Evolutionary conservation across 1,140 invertebrate species (phyloP).

Genomic region (Drosophila azteca): DNA sequence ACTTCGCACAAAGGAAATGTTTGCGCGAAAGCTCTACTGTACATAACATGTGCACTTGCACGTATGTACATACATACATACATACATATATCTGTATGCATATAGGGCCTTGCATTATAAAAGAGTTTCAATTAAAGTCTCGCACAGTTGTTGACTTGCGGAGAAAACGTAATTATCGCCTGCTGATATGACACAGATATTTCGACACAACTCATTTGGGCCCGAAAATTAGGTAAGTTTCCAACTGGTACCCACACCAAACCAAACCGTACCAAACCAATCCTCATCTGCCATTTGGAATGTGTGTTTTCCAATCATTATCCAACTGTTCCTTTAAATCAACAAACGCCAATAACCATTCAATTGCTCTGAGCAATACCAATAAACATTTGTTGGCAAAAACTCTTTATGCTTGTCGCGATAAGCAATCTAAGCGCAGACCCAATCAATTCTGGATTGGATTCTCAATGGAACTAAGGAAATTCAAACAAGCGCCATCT

Average conservation of each 20-base stretch:
- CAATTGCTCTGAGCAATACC: neutral
- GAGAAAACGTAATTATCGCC: constrained; percentile 7
- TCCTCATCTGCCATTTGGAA: neutral
- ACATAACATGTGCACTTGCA: constrained; percentile 1
- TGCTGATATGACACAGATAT: constrained; percentile 24
- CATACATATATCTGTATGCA: neutral
- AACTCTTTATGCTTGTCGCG: neutral
- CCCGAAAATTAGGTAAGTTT: neutral
- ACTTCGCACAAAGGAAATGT: constrained; percentile 41
- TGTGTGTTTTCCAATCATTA: neutral
- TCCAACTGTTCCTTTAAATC: constrained; percentile 20
- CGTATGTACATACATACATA: neutral
- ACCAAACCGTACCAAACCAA: neutral
- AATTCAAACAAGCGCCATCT: constrained; percentile 21
- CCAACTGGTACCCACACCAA: neutral
- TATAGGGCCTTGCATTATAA: constrained; percentile 2
- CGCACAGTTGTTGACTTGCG: constrained; percentile 11
- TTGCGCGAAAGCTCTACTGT: constrained; percentile 28
- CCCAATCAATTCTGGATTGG: neutral
- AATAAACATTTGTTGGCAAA: neutral
- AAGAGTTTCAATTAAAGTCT: constrained; percentile 9
- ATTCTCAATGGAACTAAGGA: constrained; percentile 27
- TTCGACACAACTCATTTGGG: neutral
- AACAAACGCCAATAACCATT: constrained; percentile 15
- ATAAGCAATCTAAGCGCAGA: constrained; percentile 27